Evolutionary conservation across 2,797 vertebrate genomes (phyloP), one percentile per base, ranked within the genome.

Genomic region (Falco cherrug): DNA sequence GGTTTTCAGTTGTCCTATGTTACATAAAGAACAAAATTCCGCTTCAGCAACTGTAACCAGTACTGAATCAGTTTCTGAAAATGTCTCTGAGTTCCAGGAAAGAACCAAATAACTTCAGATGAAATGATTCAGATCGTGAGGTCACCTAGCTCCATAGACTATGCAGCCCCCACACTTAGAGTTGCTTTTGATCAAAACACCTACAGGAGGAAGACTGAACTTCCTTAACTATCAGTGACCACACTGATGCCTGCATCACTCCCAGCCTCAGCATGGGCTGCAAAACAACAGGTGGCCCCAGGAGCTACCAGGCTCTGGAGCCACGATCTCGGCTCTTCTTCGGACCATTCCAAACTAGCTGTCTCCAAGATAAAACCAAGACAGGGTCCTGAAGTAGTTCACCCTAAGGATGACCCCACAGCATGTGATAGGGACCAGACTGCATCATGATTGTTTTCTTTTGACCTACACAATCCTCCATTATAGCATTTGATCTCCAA

Each of bases 181-280:
- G 41, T 29, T 8, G 1, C 18, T 78, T 71, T 39, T 53, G 16
- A 56, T 61, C 35, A 67, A 48, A 54, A 59, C 6, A 48, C 12
- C 10, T 1, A 12, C 0, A 50, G 45, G 16, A 71, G 13, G 9
- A 79, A 45, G 37, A n/a, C 29, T 43, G 37, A 75, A 65, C 8
- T 48, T 73, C n/a, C 28, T 65, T 18, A 45, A 16, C 22, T 28
- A 22, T 28, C 1, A 2, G 8, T 5, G n/a, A 43, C 41, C 15
- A 19, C 0, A 0, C 3, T 54, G 11, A 15, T n/a, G 11, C 29
- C 35, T 43, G 39, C 0, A 0, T 18, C 10, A 4, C 18, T 29
- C 29, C 9, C 25, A 61, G 31, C 4, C 51, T 57, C 56, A 59
- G 15, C 9, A 12, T 1, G 2, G 43, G 13, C 19, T 61, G 22